Evolutionary conservation across 2,113 vertebrate genomes (phyloP), one percentile per base, ranked within the genome.

Genomic region (Danionella cerebrum): DNA sequence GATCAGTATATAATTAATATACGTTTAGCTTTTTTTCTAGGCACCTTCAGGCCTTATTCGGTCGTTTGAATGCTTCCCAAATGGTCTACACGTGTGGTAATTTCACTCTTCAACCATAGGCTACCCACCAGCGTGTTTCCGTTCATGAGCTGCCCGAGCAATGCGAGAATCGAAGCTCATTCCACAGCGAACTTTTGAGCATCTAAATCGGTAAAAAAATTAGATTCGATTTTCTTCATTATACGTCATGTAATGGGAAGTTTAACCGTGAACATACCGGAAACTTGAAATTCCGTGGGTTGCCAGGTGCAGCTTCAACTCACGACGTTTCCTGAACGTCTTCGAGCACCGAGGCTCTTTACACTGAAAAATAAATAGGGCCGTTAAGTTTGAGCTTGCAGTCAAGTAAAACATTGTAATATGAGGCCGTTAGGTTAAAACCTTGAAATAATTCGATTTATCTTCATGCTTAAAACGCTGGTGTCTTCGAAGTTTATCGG

Each of bases 101-200:
- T n/a, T n/a, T n/a, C n/a, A n/a, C n/a, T n/a, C n/a, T n/a, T n/a
- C n/a, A n/a, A n/a, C n/a, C n/a, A n/a, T n/a, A n/a, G n/a, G n/a
- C n/a, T n/a, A n/a, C 82, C 64, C 27, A 90, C 90, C 89, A 70
- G 63, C 13, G 16, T 91, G 90, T n/a, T 73, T 89, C 44, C 80
- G 85, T 72, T 86, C 81, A 3, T 91, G 90, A 38, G 87, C 82
- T 71, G 81, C 81, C 14, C 86, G 79, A 2, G 76, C 59, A 1
- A 77, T 6, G 6, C 78, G 74, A 5, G 87, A 80, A 29, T 79
- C 50, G 5, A 89, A 90, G 3, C 16, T 79, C 64, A 74, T 73
- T 0, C 18, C 0, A n/a, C 90, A 92, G 1, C 79, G 79, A 0
- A 44, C 67, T 42, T 82, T 83, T 0, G 24, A 74, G 68, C 90